Evolutionary conservation across 2,113 vertebrate species (phyloP).

Genomic region (Columba livia): DNA sequence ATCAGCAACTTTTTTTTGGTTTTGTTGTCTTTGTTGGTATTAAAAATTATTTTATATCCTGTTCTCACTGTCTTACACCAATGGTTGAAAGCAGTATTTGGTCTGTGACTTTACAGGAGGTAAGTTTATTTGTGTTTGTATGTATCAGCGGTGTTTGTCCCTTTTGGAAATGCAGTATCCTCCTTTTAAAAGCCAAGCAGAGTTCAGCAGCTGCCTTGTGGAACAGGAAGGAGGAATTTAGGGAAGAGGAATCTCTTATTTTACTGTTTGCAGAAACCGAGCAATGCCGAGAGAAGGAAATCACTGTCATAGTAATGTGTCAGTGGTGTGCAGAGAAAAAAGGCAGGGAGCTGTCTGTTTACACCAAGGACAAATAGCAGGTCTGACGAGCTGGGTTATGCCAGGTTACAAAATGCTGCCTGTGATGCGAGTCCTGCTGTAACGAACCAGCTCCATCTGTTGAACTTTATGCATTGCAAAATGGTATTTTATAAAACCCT

Average conservation of each 20-base stretch:
- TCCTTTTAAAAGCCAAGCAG: constrained; percentile 69
- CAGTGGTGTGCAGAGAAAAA: background rate
- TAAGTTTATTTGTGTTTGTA: constrained; percentile 77
- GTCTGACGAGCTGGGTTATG: constrained; percentile 19
- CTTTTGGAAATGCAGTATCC: constrained; percentile 76
- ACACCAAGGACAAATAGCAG: background rate
- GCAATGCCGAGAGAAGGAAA: background rate
- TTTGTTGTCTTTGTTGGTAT: constrained; percentile 50
- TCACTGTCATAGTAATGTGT: background rate
- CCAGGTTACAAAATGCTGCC: background rate
- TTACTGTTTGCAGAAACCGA: background rate
- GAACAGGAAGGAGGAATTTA: background rate
- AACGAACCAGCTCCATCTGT: background rate
- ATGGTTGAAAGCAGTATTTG: constrained; percentile 80
- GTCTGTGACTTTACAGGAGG: constrained; percentile 78
- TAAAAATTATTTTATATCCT: constrained; percentile 68
- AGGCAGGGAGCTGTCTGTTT: constrained; percentile 18
- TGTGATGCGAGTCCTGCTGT: background rate
- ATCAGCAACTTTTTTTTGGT: constrained; percentile 31
- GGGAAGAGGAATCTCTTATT: background rate
- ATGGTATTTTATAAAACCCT: background rate
- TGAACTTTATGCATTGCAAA: background rate
- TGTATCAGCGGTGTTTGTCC: constrained; percentile 60
- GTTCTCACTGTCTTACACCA: constrained; percentile 75
- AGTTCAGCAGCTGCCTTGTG: background rate